Conservation (phyloP, 2,888 invertebrate species). For the Agrochola litura region DNA sequence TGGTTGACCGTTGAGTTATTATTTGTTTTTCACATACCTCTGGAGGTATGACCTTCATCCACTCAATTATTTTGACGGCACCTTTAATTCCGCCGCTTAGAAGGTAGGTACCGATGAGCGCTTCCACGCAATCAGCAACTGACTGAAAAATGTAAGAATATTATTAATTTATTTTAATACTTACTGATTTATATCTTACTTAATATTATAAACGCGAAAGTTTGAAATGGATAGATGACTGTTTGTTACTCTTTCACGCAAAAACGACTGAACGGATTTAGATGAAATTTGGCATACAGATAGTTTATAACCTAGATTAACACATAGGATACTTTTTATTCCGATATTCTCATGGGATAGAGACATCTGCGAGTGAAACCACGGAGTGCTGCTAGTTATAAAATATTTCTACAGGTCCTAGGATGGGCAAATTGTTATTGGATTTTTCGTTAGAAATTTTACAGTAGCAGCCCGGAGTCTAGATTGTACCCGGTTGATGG, state of each 20-base stretch:
- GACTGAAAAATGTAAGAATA: constrained; percentile 76
- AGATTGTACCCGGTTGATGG: neutral
- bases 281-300: too few species aligned
- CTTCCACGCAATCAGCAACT: constrained; percentile 95
- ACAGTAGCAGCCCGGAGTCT: neutral
- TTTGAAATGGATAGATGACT: too few species aligned
- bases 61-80: constrained; percentile 91
- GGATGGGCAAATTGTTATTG: too few species aligned
- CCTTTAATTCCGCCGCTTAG: constrained; percentile 81
- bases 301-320: too few species aligned
- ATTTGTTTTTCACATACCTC: constrained; percentile 68
- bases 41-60: constrained; percentile 91
- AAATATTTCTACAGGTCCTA: too few species aligned
- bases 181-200: neutral
- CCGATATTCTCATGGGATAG: too few species aligned
- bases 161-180: neutral
- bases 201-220: too few species aligned
- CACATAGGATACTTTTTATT: too few species aligned
- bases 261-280: too few species aligned
- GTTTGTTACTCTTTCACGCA: too few species aligned
- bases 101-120: constrained; percentile 93
- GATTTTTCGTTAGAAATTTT: neutral
- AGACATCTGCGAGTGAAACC: too few species aligned
- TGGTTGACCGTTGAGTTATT: neutral
- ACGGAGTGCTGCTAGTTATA: too few species aligned